phyloP scores from a whole-genome alignment of 2,797 vertebrate species.

The Artibeus jamaicensis region DNA sequence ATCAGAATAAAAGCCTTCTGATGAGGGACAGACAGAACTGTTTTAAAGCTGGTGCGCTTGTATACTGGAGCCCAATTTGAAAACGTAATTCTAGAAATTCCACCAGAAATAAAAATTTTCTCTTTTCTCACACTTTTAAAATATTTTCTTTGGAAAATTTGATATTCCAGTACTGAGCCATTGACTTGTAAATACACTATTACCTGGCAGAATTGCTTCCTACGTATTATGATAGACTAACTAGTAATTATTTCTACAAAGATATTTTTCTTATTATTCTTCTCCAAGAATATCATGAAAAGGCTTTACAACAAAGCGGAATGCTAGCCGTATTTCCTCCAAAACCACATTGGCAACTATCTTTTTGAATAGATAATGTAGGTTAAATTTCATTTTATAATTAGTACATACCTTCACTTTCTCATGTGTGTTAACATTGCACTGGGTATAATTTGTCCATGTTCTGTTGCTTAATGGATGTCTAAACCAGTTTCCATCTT shows the following conservation, averaged over 20 bases:
- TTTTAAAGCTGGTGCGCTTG: not conserved
- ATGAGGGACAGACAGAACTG: not conserved
- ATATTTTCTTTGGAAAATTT: constrained; percentile 43
- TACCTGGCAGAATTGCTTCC: not conserved
- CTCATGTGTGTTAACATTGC: constrained; percentile 89
- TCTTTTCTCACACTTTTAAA: not conserved
- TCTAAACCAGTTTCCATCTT: constrained; percentile 92
- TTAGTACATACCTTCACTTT: constrained; percentile 88
- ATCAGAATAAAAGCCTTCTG: not conserved
- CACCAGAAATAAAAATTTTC: not conserved
- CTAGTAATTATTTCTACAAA: not conserved
- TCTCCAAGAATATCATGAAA: constrained; percentile 9
- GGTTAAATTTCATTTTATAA: not conserved
- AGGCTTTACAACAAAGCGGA: not conserved
- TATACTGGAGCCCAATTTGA: not conserved
- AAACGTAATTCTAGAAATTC: not conserved
- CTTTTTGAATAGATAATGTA: not conserved
- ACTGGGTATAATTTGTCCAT: constrained; percentile 96
- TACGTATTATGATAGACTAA: not conserved
- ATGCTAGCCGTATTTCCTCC: not conserved
- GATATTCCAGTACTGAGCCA: not conserved
- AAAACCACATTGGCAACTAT: not conserved
- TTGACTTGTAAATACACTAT: constrained; percentile 27
- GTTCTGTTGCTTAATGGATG: constrained; percentile 96
- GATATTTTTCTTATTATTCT: not conserved